Evolutionary conservation across 2,888 invertebrate genomes (phyloP).

Genomic region (Strigamia maritima): DNA sequence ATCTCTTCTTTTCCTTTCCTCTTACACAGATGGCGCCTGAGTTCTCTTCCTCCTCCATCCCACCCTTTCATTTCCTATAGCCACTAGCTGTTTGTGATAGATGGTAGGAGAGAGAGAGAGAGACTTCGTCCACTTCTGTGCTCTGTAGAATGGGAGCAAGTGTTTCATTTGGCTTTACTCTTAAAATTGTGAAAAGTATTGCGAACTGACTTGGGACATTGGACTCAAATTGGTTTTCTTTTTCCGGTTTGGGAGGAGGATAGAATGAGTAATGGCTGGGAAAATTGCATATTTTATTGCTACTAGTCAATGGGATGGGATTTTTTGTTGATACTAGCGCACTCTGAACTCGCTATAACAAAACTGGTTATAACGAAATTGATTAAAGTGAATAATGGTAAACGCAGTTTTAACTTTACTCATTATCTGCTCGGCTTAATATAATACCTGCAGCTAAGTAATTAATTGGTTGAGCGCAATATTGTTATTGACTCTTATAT

Average conservation of each 20-base stretch:
- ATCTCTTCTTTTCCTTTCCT: conserved; percentile 1
- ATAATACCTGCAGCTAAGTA: no score
- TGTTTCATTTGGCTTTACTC: conserved; percentile 34
- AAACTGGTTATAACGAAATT: neutral
- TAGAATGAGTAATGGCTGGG: neutral
- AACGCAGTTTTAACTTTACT: no score
- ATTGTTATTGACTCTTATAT: neutral
- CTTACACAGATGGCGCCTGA: conserved; percentile 25
- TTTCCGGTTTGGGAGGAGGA: neutral
- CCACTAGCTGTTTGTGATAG: conserved; percentile 25
- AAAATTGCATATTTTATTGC: neutral
- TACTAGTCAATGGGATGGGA: neutral
- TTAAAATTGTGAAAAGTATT: conserved; percentile 15
- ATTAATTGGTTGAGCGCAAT: neutral
- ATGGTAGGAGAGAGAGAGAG: conserved; percentile 13
- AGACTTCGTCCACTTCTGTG: neutral
- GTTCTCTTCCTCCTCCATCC: neutral
- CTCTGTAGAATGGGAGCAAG: neutral
- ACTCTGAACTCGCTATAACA: neutral
- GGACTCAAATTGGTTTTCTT: neutral
- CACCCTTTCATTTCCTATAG: conserved; percentile 31
- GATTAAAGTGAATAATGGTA: no score
- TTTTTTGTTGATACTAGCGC: neutral
- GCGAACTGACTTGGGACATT: neutral
- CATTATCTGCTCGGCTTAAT: no score